A percentile compares a stretch with the other conserved stretches of the same genome.
Conservation (phyloP, 2,113 vertebrate genomes). For the Enhydra lutris region DNA sequence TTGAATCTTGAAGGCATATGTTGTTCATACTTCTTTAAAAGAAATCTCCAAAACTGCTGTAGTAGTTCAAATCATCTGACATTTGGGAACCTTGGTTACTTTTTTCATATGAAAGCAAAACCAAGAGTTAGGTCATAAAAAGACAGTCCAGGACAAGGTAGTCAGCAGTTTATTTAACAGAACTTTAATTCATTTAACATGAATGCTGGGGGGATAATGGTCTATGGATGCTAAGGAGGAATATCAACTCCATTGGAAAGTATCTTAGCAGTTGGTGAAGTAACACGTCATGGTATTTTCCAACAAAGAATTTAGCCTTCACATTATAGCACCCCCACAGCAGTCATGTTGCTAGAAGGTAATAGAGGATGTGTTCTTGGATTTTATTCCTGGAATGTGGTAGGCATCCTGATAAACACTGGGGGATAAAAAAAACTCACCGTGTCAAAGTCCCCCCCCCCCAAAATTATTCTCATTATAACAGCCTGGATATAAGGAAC, state of each 20-base stretch:
- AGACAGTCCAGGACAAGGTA: not conserved
- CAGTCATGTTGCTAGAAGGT: not conserved
- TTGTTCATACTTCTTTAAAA: slow-evolving; percentile 31
- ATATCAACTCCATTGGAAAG: not conserved
- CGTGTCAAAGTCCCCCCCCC: not conserved
- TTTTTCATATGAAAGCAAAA: slow-evolving; percentile 22
- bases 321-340: not conserved
- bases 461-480: not conserved
- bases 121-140: slow-evolving; percentile 26
- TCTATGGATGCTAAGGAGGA: not conserved
- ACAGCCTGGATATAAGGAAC: not conserved
- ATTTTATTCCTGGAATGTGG: not conserved
- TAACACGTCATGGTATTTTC: not conserved
- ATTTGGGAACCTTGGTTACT: not conserved
- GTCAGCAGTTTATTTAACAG: not conserved
- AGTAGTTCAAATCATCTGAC: slow-evolving; percentile 22
- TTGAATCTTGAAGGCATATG: slow-evolving; percentile 39
- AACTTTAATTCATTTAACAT: not conserved
- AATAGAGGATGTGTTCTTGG: not conserved
- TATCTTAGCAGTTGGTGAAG: not conserved
- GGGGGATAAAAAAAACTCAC: not conserved
- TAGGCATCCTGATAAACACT: not conserved
- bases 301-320: not conserved
- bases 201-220: not conserved
- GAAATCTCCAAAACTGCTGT: not conserved